phyloP scores from a whole-genome alignment of 2,113 vertebrate genomes.

The Machaerirhynchus nigripectus region DNA sequence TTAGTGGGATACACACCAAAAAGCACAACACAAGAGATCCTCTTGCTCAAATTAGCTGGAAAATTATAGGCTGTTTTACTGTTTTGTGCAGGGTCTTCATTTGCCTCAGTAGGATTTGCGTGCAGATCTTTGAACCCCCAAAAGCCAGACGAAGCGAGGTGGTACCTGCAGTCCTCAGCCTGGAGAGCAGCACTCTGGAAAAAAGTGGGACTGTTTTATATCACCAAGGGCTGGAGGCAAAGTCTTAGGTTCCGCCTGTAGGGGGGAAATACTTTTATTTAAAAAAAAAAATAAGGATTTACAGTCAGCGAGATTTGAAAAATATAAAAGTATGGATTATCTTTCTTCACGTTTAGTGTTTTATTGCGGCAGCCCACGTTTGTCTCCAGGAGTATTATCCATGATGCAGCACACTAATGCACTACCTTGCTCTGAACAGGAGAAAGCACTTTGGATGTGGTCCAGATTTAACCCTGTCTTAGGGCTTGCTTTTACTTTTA shows the following conservation, averaged over 20 bases:
- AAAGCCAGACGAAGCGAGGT: not conserved
- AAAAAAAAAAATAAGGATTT: not conserved
- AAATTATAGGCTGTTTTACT: slow-evolving; percentile 26
- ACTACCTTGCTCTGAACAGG: not conserved
- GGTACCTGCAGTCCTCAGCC: not conserved
- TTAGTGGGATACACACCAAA: slow-evolving; percentile 11
- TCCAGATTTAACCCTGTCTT: slow-evolving; percentile 12
- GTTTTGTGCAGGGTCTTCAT: not conserved
- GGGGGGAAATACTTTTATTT: not conserved
- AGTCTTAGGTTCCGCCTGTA: not conserved
- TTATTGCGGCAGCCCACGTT: not conserved
- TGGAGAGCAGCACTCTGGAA: not conserved
- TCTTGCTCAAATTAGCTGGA: not conserved
- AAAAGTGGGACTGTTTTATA: not conserved
- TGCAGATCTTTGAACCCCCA: not conserved
- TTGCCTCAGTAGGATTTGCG: fast-evolving
- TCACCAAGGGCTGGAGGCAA: not conserved
- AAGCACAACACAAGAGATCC: not conserved
- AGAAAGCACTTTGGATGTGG: slow-evolving; percentile 47
- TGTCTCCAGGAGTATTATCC: slow-evolving; percentile 7
- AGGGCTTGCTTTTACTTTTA: not conserved
- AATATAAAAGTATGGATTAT: not conserved
- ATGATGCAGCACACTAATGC: not conserved
- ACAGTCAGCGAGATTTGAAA: not conserved
- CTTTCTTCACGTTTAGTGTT: not conserved